Conservation (phyloP, 2,888 invertebrate genomes). For the Allolobophora icterica region DNA sequence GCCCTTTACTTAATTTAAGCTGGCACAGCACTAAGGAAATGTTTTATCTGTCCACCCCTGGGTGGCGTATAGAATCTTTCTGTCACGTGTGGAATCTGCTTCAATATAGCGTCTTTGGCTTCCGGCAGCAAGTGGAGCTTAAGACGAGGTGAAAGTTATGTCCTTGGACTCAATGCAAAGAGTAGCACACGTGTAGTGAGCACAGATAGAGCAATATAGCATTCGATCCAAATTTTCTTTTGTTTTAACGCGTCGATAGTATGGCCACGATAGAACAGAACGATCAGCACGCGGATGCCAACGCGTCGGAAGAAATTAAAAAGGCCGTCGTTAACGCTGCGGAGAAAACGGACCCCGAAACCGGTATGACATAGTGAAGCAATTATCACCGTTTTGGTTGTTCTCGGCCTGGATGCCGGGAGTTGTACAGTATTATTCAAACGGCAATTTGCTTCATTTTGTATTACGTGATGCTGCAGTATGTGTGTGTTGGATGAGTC, state of each 20-base stretch:
- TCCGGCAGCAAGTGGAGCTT: slow-evolving; percentile 6
- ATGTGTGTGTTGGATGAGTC: background rate
- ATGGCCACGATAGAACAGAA: background rate
- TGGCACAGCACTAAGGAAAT: too few relatives aligned
- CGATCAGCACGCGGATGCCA: background rate
- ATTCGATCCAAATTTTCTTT: slow-evolving; percentile 2
- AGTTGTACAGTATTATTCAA: background rate
- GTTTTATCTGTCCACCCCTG: background rate
- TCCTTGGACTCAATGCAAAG: slow-evolving; percentile 12
- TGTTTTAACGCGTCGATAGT: background rate
- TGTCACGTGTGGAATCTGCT: background rate
- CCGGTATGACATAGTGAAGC: background rate
- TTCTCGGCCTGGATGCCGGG: background rate
- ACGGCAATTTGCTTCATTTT: background rate
- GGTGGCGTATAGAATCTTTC: background rate
- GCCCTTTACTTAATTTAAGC: too few relatives aligned
- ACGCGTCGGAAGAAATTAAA: background rate
- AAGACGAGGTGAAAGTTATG: slow-evolving; percentile 24
- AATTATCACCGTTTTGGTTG: background rate
- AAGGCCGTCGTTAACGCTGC: background rate
- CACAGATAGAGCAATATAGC: background rate
- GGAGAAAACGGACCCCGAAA: slow-evolving; percentile 11
- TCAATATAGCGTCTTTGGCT: background rate
- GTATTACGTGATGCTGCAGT: background rate
- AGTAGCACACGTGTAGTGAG: background rate